These are phyloP conservation scores for Caenorhabditis inopinata DNA, from an alignment of 1,140 invertebrate species.

Conservation along the genomic window DNA sequence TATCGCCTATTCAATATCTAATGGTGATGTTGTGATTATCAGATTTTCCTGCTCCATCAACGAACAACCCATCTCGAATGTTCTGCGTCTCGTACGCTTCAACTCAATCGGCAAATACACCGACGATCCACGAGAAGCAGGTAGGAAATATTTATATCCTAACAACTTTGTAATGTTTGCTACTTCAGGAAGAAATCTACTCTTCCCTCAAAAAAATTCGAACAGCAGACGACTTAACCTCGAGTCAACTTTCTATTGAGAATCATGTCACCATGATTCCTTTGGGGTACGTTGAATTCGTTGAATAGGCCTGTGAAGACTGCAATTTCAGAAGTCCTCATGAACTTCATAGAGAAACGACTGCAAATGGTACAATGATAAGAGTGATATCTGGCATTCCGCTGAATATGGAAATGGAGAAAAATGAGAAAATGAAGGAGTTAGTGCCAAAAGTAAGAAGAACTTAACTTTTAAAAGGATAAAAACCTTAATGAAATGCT, in stretches of 20 bases:
- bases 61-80: constrained; percentile 14
- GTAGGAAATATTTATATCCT: background rate
- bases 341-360: background rate
- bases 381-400: background rate
- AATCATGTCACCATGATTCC: constrained; percentile 25
- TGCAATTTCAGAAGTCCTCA: background rate
- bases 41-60: constrained; percentile 3
- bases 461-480: too few species aligned
- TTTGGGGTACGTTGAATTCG: background rate
- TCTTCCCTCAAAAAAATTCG: constrained; percentile 7
- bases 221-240: constrained; percentile 3
- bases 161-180: background rate
- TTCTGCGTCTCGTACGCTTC: constrained; percentile 29
- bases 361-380: background rate
- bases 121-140: constrained; percentile 18
- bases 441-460: background rate
- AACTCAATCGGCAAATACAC: constrained; percentile 25
- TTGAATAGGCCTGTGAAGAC: background rate
- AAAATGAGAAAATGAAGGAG: constrained; percentile 5
- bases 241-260: constrained; percentile 15
- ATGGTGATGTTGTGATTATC: too few species aligned
- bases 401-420: background rate
- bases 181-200: constrained; percentile 13
- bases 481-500: too few species aligned
- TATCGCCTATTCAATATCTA: too few species aligned